Evolutionary conservation across 2,888 invertebrate genomes (phyloP).

Genomic region (Xylocampa areola): DNA sequence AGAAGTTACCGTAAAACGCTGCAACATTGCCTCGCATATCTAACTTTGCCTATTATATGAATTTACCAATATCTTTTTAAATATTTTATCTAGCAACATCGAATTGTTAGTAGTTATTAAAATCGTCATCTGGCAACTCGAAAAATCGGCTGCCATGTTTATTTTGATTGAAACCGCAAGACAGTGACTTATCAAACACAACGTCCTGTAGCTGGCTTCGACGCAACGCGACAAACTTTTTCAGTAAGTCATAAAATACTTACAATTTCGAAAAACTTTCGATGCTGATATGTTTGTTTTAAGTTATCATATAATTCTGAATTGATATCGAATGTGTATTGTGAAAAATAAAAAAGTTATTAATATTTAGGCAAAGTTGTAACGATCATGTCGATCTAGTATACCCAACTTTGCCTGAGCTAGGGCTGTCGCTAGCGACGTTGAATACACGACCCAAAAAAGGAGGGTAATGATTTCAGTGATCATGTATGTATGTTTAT

Average conservation of each 20-base stretch:
- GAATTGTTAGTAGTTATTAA: no score
- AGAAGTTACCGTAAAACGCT: slow-evolving; percentile 3
- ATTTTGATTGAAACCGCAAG: neutral
- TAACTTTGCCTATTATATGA: neutral
- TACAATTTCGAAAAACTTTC: neutral
- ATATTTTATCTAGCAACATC: no score
- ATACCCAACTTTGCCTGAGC: slow-evolving; percentile 1
- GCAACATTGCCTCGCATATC: slow-evolving; percentile 3
- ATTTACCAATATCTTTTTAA: no score
- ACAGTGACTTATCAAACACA: neutral
- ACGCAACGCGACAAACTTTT: neutral
- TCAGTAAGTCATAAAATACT: slow-evolving; percentile 1
- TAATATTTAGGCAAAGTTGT: neutral
- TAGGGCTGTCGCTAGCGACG: slow-evolving; percentile 3
- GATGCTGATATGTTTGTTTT: neutral
- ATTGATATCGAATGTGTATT: slow-evolving; percentile 5
- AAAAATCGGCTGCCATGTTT: neutral
- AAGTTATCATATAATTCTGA: slow-evolving; percentile 20
- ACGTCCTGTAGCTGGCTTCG: neutral
- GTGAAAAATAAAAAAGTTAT: neutral
- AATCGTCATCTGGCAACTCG: no score
- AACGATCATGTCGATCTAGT: neutral
- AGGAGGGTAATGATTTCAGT: no score
- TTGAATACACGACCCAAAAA: neutral
- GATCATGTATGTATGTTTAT: no score